Conservation (phyloP, 2,113 vertebrate genomes). For the Gymnobelideus leadbeateri region DNA sequence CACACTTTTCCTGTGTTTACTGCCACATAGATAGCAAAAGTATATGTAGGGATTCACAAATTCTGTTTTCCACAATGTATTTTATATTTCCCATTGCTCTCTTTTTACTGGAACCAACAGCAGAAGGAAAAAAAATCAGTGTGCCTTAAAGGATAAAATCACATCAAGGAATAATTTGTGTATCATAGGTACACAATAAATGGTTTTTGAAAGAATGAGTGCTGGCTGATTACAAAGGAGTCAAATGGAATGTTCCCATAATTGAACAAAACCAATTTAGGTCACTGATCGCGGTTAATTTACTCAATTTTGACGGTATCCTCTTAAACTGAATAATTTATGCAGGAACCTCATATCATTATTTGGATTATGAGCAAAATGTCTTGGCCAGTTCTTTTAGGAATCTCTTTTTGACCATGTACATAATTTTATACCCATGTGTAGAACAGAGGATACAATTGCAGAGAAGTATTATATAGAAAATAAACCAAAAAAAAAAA, state of each 20-base stretch:
- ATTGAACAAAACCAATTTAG: neutral
- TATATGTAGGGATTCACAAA: neutral
- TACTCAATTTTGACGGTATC: neutral
- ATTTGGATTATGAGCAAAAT: conserved; percentile 36
- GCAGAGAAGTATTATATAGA: neutral
- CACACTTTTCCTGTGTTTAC: neutral
- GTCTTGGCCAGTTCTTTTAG: neutral
- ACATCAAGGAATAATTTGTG: neutral
- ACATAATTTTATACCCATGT: conserved; percentile 66
- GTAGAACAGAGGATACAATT: conserved; percentile 67
- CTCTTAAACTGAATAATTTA: neutral
- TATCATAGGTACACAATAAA: neutral
- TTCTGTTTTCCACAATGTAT: neutral
- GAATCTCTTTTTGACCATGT: conserved; percentile 30
- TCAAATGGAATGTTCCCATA: neutral
- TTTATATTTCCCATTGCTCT: neutral
- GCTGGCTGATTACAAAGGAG: neutral
- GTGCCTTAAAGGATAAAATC: neutral
- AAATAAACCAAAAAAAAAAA: neutral
- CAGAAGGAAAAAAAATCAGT: neutral
- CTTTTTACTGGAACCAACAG: neutral
- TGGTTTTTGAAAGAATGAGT: neutral
- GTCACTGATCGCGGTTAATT: neutral
- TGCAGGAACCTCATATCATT: conserved; percentile 8
- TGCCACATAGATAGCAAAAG: neutral